Conservation (phyloP, 2,113 vertebrate species). For the Nothoprocta pentlandii region DNA sequence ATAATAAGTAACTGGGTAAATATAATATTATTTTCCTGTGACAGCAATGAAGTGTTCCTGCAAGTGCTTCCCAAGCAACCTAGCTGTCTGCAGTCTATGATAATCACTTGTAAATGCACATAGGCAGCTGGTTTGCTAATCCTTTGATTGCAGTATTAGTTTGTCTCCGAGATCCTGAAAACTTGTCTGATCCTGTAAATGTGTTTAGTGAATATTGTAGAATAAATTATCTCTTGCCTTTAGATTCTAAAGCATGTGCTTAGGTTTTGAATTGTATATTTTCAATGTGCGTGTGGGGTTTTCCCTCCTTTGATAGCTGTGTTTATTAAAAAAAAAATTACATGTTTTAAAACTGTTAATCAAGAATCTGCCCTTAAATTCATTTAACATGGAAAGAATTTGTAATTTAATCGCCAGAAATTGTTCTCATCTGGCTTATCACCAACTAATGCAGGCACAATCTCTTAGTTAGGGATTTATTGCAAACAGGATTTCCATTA, state of each 20-base stretch:
- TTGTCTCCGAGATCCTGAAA: slow-evolving; percentile 58
- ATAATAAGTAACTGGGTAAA: background rate
- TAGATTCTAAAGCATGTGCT: slow-evolving; percentile 9
- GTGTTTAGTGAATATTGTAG: slow-evolving; percentile 36
- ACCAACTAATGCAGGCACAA: slow-evolving; percentile 9
- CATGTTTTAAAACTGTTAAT: background rate
- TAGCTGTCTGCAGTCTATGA: slow-evolving; percentile 31
- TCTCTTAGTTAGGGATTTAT: slow-evolving; percentile 4
- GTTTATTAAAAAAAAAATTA: background rate
- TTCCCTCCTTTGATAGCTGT: slow-evolving; percentile 9
- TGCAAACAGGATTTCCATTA: slow-evolving; percentile 15
- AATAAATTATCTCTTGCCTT: slow-evolving; percentile 45
- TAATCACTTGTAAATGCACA: slow-evolving; percentile 67
- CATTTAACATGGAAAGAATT: slow-evolving; percentile 17
- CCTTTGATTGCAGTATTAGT: slow-evolving; percentile 70
- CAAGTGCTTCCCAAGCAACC: slow-evolving; percentile 14
- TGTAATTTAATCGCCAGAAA: slow-evolving; percentile 47
- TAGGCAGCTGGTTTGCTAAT: slow-evolving; percentile 65
- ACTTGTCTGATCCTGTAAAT: slow-evolving; percentile 71
- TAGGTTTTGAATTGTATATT: background rate
- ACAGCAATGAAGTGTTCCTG: background rate
- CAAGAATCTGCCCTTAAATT: background rate
- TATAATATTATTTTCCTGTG: background rate
- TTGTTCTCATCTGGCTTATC: slow-evolving; percentile 54
- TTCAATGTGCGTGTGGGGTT: background rate